These are phyloP conservation scores for Eulemur rufifrons DNA, from an alignment of 2,113 vertebrate genomes.

Conservation along the genomic window DNA sequence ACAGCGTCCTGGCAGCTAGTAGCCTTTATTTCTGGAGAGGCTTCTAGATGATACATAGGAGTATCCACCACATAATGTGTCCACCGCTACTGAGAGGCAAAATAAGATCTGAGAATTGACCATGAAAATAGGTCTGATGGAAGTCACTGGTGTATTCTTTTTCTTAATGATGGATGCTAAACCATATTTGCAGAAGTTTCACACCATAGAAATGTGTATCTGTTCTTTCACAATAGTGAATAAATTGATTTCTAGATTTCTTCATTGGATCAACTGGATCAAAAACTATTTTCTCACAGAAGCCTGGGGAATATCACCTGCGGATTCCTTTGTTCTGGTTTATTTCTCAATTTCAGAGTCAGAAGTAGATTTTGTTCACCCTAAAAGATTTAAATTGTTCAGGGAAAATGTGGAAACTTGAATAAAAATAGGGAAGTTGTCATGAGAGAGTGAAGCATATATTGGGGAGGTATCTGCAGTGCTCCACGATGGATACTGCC, in stretches of 20 bases:
- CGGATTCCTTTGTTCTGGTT: background rate
- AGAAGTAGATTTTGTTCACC: background rate
- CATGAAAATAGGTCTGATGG: background rate
- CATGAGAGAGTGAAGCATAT: background rate
- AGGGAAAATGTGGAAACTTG: background rate
- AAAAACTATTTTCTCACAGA: background rate
- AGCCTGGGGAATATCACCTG: background rate
- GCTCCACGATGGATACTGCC: background rate
- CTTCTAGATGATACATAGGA: background rate
- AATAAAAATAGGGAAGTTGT: background rate
- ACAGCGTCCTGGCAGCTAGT: background rate
- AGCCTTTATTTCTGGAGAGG: background rate
- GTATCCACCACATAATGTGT: background rate
- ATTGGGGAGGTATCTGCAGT: background rate
- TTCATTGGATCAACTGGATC: background rate
- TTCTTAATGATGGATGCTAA: background rate
- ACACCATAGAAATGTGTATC: background rate
- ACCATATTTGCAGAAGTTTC: background rate
- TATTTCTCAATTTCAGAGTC: background rate
- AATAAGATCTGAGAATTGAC: background rate
- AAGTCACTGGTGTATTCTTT: background rate
- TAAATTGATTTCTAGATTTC: background rate
- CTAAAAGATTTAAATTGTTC: background rate
- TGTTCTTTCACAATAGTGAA: background rate
- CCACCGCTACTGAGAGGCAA: background rate